Base-by-base conservation (phyloP, 2,113 vertebrate species). In the Sisor rabdophorus region DNA sequence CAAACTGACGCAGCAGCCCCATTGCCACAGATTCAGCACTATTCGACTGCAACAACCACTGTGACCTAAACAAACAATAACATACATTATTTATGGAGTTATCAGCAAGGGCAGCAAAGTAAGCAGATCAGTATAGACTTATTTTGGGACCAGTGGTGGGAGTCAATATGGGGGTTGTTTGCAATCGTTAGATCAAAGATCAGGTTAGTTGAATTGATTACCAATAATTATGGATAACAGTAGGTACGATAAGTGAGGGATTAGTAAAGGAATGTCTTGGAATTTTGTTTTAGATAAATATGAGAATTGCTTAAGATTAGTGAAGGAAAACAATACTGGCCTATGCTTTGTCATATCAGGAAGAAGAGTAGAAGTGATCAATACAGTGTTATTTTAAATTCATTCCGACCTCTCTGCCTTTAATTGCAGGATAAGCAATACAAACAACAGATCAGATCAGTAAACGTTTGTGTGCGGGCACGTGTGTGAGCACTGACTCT, bases 21-120 rank as follows among this genome's bases (percentile, higher is more conserved):
- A 99, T 98, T 74, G 97, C 97, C 71, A 99, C 97, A 0, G 97
- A 97, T 87, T 99, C 97, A 0, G 97, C 97, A 0, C 97, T 99
- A 76, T 96, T 99, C 11, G 97, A 98, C 83, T 96, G 93, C 61
- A 96, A 90, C 87, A 94, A 92, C 78, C 91, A 92, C 26, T 94
- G 91, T 70, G 93, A 93, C 75, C 96, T 98, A 85, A 4, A 73
- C 17, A 50, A 11, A 28, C 13, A 58, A 3, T 69, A 8, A 80
- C 17, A 53, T 4, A 70, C n/a, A 71, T 22, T 4, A 53, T 26
- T 10, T 8, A 26, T 26, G 26, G 11, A 24, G 11, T 26, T 28
- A 30, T 30, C 7, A 17, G 9, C 6, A 60, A 13, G 32, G 8
- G 60, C 10, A 3, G 4, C 3, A 36, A 5, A 40, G 30, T 17